Evolutionary conservation across 2,797 vertebrate species (phyloP).

Genomic region (Lindbergichthys nudifrons): DNA sequence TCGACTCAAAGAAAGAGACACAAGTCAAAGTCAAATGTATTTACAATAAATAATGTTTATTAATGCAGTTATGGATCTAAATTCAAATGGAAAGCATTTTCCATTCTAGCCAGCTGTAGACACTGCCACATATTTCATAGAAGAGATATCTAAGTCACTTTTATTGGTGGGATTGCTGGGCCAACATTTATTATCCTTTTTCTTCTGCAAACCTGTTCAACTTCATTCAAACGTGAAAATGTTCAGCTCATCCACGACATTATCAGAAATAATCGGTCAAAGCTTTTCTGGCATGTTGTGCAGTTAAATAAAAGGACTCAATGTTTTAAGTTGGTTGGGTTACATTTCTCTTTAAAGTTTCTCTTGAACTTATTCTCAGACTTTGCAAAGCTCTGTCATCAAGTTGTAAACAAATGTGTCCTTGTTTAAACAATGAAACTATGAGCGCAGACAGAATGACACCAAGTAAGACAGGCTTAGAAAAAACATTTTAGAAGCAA

Average conservation of each 20-base stretch:
- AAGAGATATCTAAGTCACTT: conserved; percentile 55
- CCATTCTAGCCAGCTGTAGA: conserved; percentile 40
- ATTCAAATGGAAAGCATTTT: conserved; percentile 64
- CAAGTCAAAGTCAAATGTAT: conserved; percentile 32
- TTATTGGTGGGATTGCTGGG: conserved; percentile 8
- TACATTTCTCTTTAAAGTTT: too few species aligned
- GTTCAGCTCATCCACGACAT: not conserved
- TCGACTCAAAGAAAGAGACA: conserved; percentile 13
- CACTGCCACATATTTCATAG: conserved; percentile 71
- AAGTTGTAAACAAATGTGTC: not conserved
- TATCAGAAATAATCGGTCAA: not conserved
- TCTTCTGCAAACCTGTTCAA: not conserved
- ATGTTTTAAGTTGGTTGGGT: not conserved
- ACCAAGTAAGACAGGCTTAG: too few species aligned
- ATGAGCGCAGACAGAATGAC: not conserved
- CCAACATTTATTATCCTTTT: not conserved
- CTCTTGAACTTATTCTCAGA: not conserved
- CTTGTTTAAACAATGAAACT: not conserved
- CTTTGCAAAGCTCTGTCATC: too few species aligned
- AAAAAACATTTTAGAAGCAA: not conserved
- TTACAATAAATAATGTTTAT: conserved; percentile 77
- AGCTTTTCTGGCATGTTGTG: not conserved
- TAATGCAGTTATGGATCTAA: conserved; percentile 65
- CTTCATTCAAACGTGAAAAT: not conserved
- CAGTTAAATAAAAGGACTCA: not conserved